A percentile compares a stretch with the other conserved stretches of the same genome.
These are phyloP conservation scores for Philotrypesis tridentata DNA, from an alignment of 1,140 invertebrate genomes.

Conservation along the genomic window DNA sequence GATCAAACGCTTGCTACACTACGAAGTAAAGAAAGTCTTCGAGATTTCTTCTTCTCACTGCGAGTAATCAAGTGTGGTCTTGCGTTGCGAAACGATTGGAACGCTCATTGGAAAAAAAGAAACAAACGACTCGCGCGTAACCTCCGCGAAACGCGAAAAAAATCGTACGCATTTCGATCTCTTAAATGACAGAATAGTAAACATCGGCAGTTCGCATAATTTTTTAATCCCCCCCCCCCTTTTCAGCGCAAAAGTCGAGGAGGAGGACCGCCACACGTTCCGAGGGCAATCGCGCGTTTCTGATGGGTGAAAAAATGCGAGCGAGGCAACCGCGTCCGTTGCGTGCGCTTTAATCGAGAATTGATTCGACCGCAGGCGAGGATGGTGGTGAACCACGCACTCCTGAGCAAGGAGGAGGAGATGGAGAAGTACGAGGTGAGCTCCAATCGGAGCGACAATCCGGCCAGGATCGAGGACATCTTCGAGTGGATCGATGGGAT, in stretches of 20 bases:
- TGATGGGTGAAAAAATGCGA: background rate
- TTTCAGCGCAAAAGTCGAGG: no score
- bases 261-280: no score
- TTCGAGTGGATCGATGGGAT: conserved; percentile 77
- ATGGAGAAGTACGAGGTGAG: background rate
- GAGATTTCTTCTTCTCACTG: no score
- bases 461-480: conserved; percentile 59
- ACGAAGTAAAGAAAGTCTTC: no score
- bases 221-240: no score
- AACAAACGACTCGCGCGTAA: background rate
- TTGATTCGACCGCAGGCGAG: background rate
- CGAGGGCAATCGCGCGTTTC: background rate
- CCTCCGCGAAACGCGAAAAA: conserved; percentile 29
- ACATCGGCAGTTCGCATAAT: background rate
- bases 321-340: background rate
- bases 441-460: conserved; percentile 13
- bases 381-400: conserved; percentile 1
- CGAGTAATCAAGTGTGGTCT: no score
- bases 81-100: no score
- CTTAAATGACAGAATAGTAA: background rate
- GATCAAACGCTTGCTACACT: no score
- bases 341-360: background rate
- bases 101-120: background rate
- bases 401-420: background rate
- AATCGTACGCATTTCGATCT: no score